A percentile compares a stretch with the other conserved stretches of the same genome.
Conservation (phyloP, 2,797 vertebrate species). For the Sebastiscus tertius region DNA sequence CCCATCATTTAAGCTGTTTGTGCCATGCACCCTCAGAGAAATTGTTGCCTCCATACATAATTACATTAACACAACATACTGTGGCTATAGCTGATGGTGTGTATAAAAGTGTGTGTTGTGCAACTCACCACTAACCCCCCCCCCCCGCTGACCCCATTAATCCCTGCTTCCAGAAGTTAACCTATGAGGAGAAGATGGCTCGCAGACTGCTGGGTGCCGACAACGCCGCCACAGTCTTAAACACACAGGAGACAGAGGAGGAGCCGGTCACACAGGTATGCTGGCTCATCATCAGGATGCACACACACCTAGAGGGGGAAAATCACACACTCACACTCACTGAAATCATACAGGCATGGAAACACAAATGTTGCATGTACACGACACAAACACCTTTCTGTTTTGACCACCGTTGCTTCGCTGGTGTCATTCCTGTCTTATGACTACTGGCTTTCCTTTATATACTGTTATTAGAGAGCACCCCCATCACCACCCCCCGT, state of each 20-base stretch:
- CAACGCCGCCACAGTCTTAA: constrained; percentile 94
- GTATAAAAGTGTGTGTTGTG: constrained; percentile 49
- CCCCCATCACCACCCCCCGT: background rate
- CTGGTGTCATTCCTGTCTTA: constrained; percentile 44
- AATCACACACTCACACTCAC: constrained; percentile 19
- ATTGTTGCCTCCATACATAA: constrained; percentile 4
- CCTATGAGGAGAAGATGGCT: constrained; percentile 99
- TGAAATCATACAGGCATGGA: constrained; percentile 25
- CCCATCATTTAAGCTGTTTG: background rate
- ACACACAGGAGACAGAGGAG: constrained; percentile 91
- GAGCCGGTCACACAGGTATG: constrained; percentile 88
- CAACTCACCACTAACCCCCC: constrained; percentile 79
- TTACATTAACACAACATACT: constrained; percentile 27
- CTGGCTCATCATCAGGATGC: background rate
- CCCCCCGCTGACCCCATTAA: constrained; percentile 69
- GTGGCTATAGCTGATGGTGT: constrained; percentile 29
- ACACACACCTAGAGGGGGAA: constrained; percentile 28
- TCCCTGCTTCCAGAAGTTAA: constrained; percentile 90
- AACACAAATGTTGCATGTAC: constrained; percentile 19
- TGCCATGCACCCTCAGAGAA: constrained; percentile 2
- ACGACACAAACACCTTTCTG: constrained; percentile 9
- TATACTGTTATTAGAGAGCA: background rate
- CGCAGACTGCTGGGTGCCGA: constrained; percentile 95
- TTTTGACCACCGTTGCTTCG: constrained; percentile 4
- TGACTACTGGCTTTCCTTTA: constrained; percentile 42